Evolutionary conservation across 2,113 vertebrate genomes (phyloP).

Genomic region (Telmatochromis sp.): DNA sequence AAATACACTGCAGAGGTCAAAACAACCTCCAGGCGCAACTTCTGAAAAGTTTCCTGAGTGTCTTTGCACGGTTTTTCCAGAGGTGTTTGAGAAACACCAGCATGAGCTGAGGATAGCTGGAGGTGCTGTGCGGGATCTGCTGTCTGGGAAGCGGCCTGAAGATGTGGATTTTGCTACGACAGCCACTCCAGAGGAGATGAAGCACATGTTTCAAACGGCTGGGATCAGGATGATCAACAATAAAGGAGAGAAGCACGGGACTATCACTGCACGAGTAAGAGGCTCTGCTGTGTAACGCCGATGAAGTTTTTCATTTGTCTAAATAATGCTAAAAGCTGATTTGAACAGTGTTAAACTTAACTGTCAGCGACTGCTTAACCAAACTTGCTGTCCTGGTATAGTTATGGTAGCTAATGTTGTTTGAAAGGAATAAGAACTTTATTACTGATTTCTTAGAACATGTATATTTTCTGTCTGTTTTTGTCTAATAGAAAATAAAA

Average conservation of each 20-base stretch:
- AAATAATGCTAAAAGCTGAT: neutral
- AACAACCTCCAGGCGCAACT: rapidly evolving
- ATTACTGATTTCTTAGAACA: neutral
- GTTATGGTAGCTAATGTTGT: neutral
- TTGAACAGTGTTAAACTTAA: neutral
- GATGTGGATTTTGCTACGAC: constrained; percentile 96
- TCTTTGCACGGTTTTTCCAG: constrained; percentile 52
- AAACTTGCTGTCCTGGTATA: neutral
- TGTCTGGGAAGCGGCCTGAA: constrained; percentile 82
- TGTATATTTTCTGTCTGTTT: neutral
- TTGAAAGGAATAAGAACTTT: neutral
- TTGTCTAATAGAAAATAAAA: neutral
- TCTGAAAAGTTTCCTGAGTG: neutral
- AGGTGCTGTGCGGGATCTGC: constrained; percentile 89
- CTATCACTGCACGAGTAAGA: constrained; percentile 89
- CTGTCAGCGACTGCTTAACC: neutral
- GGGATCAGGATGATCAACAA: constrained; percentile 94
- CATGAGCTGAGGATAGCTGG: constrained; percentile 91
- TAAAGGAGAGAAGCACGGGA: constrained; percentile 93
- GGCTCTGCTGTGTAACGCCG: neutral
- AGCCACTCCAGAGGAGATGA: constrained; percentile 90
- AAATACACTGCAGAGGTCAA: neutral
- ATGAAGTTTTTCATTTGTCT: neutral
- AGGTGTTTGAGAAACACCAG: constrained; percentile 82
- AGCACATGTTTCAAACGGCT: constrained; percentile 80